These are phyloP conservation scores for Apamea epomidion DNA, from an alignment of 2,888 invertebrate species.

Conservation along the genomic window DNA sequence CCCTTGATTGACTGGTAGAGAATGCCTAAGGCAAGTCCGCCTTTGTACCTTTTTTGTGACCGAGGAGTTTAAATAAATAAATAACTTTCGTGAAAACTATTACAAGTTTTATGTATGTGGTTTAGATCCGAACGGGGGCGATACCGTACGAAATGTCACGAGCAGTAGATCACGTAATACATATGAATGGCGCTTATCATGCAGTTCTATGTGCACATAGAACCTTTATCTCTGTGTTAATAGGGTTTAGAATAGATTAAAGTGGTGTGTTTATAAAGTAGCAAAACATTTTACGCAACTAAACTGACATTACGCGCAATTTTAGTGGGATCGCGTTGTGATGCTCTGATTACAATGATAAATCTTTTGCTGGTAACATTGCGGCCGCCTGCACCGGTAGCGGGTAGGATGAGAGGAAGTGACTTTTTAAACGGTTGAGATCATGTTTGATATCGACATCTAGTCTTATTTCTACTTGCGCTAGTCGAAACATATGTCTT, in stretches of 20 bases:
- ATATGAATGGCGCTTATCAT: background rate
- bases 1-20: background rate
- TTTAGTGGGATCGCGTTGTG: conserved; percentile 59
- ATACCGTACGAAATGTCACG: conserved; percentile 50
- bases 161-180: conserved; percentile 33
- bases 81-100: conserved; percentile 30
- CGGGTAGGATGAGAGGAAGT: conserved; percentile 27
- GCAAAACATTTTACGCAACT: conserved; percentile 53
- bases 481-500: background rate
- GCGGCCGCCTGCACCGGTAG: conserved; percentile 6
- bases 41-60: background rate
- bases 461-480: background rate
- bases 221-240: background rate
- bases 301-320: conserved; percentile 48
- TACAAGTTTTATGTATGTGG: conserved; percentile 16
- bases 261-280: conserved; percentile 14
- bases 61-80: background rate
- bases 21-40: no score
- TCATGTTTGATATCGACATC: conserved; percentile 3
- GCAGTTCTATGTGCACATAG: background rate
- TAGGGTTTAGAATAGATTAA: conserved; percentile 19
- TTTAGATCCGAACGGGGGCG: conserved; percentile 15
- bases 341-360: conserved; percentile 70
- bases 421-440: background rate
- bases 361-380: conserved; percentile 55